These are phyloP conservation scores for Paracanthobrama guichenoti DNA, from an alignment of 2,113 vertebrate genomes.

Conservation along the genomic window DNA sequence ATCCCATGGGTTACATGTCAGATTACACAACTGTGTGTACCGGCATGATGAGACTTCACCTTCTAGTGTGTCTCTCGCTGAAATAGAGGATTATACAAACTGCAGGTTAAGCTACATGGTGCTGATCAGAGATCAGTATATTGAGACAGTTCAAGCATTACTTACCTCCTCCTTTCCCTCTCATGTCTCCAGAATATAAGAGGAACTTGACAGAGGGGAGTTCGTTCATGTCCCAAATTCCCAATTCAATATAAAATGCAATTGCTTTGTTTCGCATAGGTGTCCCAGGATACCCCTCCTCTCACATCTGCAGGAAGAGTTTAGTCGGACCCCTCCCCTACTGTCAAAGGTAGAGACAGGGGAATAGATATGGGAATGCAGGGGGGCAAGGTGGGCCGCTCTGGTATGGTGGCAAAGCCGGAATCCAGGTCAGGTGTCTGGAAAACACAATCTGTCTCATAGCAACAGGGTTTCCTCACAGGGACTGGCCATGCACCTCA, in stretches of 20 bases:
- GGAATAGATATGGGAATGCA: constrained; percentile 37
- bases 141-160: constrained; percentile 48
- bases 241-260: constrained; percentile 80
- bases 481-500: constrained; percentile 6
- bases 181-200: constrained; percentile 25
- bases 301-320: constrained; percentile 33
- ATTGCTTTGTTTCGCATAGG: constrained; percentile 77
- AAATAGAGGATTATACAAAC: constrained; percentile 23
- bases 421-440: constrained; percentile 45
- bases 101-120: constrained; percentile 12
- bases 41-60: not conserved
- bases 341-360: constrained; percentile 26
- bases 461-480: constrained; percentile 42
- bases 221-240: constrained; percentile 73
- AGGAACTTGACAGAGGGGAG: constrained; percentile 34
- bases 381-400: constrained; percentile 20
- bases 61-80: not conserved
- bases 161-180: constrained; percentile 19
- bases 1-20: not conserved
- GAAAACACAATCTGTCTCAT: constrained; percentile 49
- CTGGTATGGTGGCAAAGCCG: constrained; percentile 12
- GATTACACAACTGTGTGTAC: not conserved
- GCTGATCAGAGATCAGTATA: constrained; percentile 38
- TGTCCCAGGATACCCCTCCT: constrained; percentile 67
- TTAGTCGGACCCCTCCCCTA: constrained; percentile 20